A percentile compares a stretch with the other conserved stretches of the same genome.
Evolutionary conservation across 2,888 invertebrate genomes (phyloP).

Genomic region (Scotopteryx bipunctaria): DNA sequence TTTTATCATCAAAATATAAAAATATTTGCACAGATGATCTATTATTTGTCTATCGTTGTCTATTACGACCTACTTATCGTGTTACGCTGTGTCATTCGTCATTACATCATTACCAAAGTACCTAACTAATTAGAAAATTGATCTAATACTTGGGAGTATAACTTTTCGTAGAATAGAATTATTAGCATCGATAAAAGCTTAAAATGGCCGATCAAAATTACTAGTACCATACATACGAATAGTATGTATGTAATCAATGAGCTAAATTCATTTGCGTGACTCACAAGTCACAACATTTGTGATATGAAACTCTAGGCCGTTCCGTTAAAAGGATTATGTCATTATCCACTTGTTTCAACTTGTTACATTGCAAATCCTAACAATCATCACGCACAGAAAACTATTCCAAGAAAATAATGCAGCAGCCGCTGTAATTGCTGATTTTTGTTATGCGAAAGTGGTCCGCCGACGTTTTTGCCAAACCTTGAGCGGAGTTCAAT

Average conservation of each 20-base stretch:
- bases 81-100: neutral
- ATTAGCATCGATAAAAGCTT: conserved; percentile 40
- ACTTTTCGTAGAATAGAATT: conserved; percentile 7
- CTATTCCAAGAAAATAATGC: conserved; percentile 45
- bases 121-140: neutral
- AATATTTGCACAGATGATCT: conserved; percentile 5
- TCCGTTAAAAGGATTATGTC: conserved; percentile 62
- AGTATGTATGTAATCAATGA: conserved; percentile 31
- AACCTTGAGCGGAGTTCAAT: conserved; percentile 37
- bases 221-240: neutral
- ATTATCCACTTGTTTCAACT: conserved; percentile 65
- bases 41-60: conserved; percentile 9
- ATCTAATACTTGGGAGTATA: no score
- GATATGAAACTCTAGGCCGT: conserved; percentile 57
- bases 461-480: conserved; percentile 22
- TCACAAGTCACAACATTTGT: conserved; percentile 61
- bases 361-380: conserved; percentile 53
- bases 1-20: conserved; percentile 4
- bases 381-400: conserved; percentile 48
- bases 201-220: conserved; percentile 14
- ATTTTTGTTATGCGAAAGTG: conserved; percentile 35
- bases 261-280: conserved; percentile 61
- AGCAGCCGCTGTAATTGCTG: conserved; percentile 39
- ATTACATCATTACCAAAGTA: neutral
- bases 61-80: conserved; percentile 8